Conservation (phyloP, 2,888 invertebrate genomes). For the Trissolcus japonicus region DNA sequence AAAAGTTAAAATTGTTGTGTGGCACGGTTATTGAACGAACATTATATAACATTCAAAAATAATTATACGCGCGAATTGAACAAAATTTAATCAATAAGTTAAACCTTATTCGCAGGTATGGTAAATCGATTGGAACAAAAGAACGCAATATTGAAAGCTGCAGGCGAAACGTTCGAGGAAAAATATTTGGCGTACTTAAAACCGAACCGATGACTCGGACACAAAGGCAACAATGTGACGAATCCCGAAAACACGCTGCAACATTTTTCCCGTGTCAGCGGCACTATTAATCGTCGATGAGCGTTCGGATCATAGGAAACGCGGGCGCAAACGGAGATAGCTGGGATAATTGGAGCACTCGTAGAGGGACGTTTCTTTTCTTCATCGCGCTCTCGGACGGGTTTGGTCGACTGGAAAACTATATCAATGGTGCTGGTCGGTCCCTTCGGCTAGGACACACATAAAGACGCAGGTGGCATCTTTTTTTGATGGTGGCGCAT, state of each 20-base stretch:
- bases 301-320: slow-evolving; percentile 20
- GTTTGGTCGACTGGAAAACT: slow-evolving; percentile 48
- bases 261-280: slow-evolving; percentile 37
- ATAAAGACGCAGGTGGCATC: slow-evolving; percentile 54
- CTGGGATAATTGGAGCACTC: slow-evolving; percentile 45
- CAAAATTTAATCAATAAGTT: too few species aligned
- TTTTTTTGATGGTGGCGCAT: slow-evolving; percentile 32
- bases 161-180: slow-evolving; percentile 6
- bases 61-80: too few species aligned
- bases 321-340: slow-evolving; percentile 17
- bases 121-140: background rate
- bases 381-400: slow-evolving; percentile 17
- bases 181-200: slow-evolving; percentile 40
- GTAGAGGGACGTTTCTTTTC: slow-evolving; percentile 26
- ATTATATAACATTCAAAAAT: too few species aligned
- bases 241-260: slow-evolving; percentile 38
- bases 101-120: too few species aligned
- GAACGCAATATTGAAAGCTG: slow-evolving; percentile 7
- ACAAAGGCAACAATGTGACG: slow-evolving; percentile 43
- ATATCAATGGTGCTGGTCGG: slow-evolving; percentile 40
- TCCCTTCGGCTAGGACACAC: slow-evolving; percentile 12
- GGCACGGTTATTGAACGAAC: too few species aligned
- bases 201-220: slow-evolving; percentile 16
- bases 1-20: too few species aligned
- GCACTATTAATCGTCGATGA: slow-evolving; percentile 43